Evolutionary conservation across 2,888 invertebrate species (phyloP).

Genomic region (Neoitamus cyanurus): DNA sequence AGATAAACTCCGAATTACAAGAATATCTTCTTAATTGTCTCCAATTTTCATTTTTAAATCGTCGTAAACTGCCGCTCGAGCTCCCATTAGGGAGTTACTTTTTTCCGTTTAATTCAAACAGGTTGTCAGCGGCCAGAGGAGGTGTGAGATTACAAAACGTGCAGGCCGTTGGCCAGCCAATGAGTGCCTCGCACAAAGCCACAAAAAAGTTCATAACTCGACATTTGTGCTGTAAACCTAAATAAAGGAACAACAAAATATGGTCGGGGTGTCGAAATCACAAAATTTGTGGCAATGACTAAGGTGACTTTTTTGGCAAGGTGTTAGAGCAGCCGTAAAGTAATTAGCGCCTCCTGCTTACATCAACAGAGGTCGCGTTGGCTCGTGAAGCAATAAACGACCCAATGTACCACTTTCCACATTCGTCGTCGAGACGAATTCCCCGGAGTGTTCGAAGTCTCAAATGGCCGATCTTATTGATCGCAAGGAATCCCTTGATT

Average conservation of each 20-base stretch:
- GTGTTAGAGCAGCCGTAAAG: constrained; percentile 17
- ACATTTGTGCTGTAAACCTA: constrained; percentile 11
- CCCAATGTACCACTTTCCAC: neutral
- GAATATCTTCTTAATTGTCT: constrained; percentile 32
- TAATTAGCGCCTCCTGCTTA: constrained; percentile 12
- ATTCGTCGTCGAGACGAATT: neutral
- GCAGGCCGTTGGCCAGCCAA: neutral
- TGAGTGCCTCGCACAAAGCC: neutral
- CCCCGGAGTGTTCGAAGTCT: neutral
- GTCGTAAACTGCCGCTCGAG: constrained; percentile 7
- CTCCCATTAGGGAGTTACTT: constrained; percentile 22
- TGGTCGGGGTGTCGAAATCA: neutral
- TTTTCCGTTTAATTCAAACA: constrained; percentile 36
- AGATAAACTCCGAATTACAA: constrained; percentile 38
- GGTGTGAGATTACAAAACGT: constrained; percentile 22
- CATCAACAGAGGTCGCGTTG: neutral
- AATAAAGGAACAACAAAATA: neutral
- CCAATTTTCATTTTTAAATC: constrained; percentile 41
- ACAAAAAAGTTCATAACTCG: neutral
- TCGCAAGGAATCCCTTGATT: constrained; percentile 20
- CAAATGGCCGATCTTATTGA: constrained; percentile 8
- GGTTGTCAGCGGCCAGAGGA: neutral
- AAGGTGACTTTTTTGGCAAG: constrained; percentile 8
- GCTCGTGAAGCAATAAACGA: constrained; percentile 7
- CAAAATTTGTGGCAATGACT: neutral